Evolutionary conservation across 2,888 invertebrate species (phyloP), one percentile per base, ranked within the genome.

Genomic region (Chloromyia formosa): DNA sequence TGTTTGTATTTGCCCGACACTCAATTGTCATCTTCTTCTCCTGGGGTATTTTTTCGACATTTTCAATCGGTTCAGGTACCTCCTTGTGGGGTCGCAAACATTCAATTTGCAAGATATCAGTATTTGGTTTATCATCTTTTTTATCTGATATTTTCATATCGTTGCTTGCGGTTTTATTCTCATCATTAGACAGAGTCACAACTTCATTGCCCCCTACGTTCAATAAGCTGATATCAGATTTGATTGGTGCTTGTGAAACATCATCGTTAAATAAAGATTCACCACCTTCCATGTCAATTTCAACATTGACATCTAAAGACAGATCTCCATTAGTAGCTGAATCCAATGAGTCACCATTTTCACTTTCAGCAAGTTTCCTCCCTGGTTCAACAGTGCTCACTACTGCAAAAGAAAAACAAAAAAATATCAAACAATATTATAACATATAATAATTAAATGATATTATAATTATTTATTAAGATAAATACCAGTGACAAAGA

Each of bases 371-470:
- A 27, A 88, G 88, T 79, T 87, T 90, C 18, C 86, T 83, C 14
- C 91, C 91, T 1, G 92, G 92, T 81, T 90, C 92, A 79, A 88
- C 89, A 42, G 92, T 91, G 82, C 92, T 92, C 10, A 96, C 95
- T 75, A 96, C 96, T 84, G 77, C 74, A 58, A 60, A 72, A 69
- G 40, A 12, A 42, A 12, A 45, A 54, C 4, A 10, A 42, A 12
- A 42, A 42, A 42, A 42, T n/a, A n/a, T n/a, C n/a, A n/a, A n/a
- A n/a, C n/a, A n/a, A n/a, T n/a, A n/a, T n/a, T n/a, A n/a, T n/a
- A n/a, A n/a, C n/a, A n/a, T n/a, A n/a, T n/a, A n/a, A n/a, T n/a
- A n/a, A n/a, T n/a, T n/a, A n/a, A n/a, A 42, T 42, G 7, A 42
- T 42, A 42, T 42, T 42, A 14, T 54, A n/a, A n/a, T 54, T 54